Percentiles rank a stretch among this genome's conserved stretches.
Conservation (phyloP, 1,140 invertebrate genomes). For the Samia ricini region DNA sequence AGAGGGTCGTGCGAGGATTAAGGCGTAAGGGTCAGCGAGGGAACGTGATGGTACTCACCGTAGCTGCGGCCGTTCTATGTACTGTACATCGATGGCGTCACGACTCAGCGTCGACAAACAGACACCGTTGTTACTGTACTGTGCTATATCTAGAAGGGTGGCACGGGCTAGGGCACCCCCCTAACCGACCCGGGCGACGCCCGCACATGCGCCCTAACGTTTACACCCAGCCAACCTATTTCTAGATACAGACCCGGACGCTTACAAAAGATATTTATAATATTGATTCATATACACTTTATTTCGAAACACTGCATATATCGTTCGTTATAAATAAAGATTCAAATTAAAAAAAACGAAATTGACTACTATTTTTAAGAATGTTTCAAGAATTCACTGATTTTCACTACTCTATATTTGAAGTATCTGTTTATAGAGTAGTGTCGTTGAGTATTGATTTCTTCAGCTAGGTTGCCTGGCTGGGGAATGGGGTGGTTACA, state of each 20-base stretch:
- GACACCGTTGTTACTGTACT: slow-evolving; percentile 30
- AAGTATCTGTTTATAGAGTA: too few species aligned
- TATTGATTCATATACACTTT: slow-evolving; percentile 3
- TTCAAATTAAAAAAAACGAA: neutral
- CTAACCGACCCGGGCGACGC: neutral
- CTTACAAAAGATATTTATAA: slow-evolving; percentile 12
- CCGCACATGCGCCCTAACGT: slow-evolving; percentile 16
- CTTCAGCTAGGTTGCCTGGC: neutral
- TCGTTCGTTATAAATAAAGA: neutral
- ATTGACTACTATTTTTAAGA: neutral
- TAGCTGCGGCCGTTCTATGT: slow-evolving; percentile 32
- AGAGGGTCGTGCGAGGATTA: slow-evolving; percentile 24
- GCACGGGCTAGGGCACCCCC: slow-evolving; percentile 29
- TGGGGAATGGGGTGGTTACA: too few species aligned
- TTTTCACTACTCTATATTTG: too few species aligned
- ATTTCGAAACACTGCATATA: neutral
- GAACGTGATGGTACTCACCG: slow-evolving; percentile 50
- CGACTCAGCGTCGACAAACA: slow-evolving; percentile 9
- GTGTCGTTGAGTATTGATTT: neutral
- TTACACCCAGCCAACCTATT: slow-evolving; percentile 44
- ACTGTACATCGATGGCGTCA: slow-evolving; percentile 11
- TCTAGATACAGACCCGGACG: slow-evolving; percentile 32
- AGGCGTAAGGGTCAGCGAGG: slow-evolving; percentile 11
- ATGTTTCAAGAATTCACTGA: neutral
- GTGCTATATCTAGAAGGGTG: slow-evolving; percentile 26